A percentile compares a stretch with the other conserved stretches of the same genome.
phyloP scores from a whole-genome alignment of 2,113 vertebrate species.

The Chloebia gouldiae region DNA sequence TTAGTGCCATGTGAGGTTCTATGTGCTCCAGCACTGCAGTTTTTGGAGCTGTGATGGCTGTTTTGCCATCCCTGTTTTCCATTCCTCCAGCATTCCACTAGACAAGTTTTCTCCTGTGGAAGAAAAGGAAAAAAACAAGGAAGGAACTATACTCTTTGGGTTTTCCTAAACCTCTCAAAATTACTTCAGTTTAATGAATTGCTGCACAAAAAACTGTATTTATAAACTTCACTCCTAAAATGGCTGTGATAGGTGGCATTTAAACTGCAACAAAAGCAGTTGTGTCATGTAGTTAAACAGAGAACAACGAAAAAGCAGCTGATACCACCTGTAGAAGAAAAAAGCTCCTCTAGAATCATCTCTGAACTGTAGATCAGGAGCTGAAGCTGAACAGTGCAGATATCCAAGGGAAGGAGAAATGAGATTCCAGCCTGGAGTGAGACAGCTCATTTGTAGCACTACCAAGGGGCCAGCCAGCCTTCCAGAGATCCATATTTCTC shows the following conservation, averaged over 20 bases:
- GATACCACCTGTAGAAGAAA: background rate
- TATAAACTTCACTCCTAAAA: background rate
- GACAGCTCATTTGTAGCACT: background rate
- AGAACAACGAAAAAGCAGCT: background rate
- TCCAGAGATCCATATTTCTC: background rate
- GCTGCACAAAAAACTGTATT: background rate
- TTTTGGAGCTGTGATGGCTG: background rate
- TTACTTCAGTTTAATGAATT: background rate
- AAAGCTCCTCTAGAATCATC: background rate
- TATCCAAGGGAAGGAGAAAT: background rate
- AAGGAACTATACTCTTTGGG: background rate
- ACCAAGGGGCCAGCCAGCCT: background rate
- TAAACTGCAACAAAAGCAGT: background rate
- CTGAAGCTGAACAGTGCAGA: background rate
- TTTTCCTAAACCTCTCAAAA: background rate
- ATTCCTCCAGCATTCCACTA: background rate
- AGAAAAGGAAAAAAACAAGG: background rate
- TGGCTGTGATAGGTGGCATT: background rate
- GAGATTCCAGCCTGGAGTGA: background rate
- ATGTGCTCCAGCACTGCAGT: background rate
- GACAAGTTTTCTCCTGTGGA: background rate
- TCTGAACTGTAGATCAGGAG: background rate
- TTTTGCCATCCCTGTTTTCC: background rate
- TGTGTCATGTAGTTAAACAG: background rate
- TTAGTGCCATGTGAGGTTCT: background rate